phyloP scores from a whole-genome alignment of 30 jellyfish, hydroid and myxozoan species.

The Cassiopea andromeda region DNA sequence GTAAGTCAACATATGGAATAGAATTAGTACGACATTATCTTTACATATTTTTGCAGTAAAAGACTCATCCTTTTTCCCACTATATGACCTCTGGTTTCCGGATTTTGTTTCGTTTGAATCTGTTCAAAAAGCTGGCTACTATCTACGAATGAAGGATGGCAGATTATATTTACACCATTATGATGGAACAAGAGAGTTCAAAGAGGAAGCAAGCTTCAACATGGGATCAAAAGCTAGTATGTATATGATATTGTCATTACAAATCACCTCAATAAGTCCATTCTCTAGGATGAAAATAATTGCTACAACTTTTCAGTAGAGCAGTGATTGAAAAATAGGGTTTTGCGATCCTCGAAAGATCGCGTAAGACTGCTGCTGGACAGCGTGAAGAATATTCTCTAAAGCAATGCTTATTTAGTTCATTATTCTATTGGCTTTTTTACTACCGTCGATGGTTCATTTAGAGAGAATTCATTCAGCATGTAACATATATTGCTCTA shows the following conservation, averaged over 20 bases:
- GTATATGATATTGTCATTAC: neutral
- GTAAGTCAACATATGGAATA: too few species aligned
- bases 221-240: slow-evolving; percentile 32
- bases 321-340: too few species aligned
- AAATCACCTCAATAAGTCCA: neutral
- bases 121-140: slow-evolving; percentile 77
- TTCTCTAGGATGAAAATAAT: neutral
- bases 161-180: slow-evolving; percentile 74
- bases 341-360: too few species aligned
- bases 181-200: slow-evolving; percentile 80
- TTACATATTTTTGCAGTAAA: slow-evolving; percentile 53
- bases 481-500: too few species aligned
- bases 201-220: slow-evolving; percentile 94
- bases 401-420: too few species aligned
- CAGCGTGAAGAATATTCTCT: too few species aligned
- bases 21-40: too few species aligned
- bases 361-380: too few species aligned
- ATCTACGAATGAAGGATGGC: slow-evolving; percentile 77
- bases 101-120: slow-evolving; percentile 91
- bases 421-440: too few species aligned
- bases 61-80: slow-evolving; percentile 88
- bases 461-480: too few species aligned
- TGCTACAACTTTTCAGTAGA: too few species aligned
- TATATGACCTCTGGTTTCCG: slow-evolving; percentile 85
- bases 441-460: too few species aligned